phyloP scores from a whole-genome alignment of 2,888 invertebrate genomes.

The Diachrysia chrysitis region DNA sequence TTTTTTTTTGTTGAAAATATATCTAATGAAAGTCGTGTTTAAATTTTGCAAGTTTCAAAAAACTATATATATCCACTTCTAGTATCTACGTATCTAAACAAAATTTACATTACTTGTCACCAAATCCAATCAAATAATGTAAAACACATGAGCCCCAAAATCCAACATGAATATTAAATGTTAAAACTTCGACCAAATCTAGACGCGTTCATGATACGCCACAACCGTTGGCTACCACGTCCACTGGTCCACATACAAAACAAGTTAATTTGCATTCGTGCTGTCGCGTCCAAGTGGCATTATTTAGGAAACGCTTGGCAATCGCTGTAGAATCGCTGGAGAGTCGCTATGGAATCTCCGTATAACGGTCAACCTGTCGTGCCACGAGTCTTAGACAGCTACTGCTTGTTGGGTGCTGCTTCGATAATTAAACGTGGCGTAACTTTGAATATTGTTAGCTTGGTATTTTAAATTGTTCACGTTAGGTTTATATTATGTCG shows the following conservation, averaged over 20 bases:
- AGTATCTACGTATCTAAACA: no score
- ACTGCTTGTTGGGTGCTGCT: slow-evolving; percentile 34
- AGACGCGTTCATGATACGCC: slow-evolving; percentile 51
- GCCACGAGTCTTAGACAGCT: slow-evolving; percentile 13
- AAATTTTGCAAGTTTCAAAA: no score
- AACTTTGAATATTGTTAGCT: slow-evolving; percentile 1
- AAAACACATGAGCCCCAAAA: neutral
- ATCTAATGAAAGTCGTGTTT: no score
- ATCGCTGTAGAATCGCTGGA: slow-evolving; percentile 62
- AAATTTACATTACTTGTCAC: no score
- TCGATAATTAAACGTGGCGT: slow-evolving; percentile 21
- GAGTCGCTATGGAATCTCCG: neutral
- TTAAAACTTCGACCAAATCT: slow-evolving; percentile 45
- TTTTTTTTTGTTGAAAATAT: no score
- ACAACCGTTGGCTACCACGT: slow-evolving; percentile 40
- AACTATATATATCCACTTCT: no score
- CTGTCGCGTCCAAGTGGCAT: slow-evolving; percentile 75
- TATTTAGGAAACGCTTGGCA: slow-evolving; percentile 78
- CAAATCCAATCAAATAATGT: slow-evolving; percentile 6
- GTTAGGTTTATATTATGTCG: neutral
- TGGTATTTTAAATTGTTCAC: slow-evolving; percentile 7
- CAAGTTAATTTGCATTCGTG: slow-evolving; percentile 80
- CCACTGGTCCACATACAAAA: slow-evolving; percentile 71
- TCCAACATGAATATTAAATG: slow-evolving; percentile 32
- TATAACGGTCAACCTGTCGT: slow-evolving; percentile 4